These are phyloP conservation scores for Dendrocincla tyrannina DNA, from an alignment of 2,797 vertebrate species.

Conservation along the genomic window DNA sequence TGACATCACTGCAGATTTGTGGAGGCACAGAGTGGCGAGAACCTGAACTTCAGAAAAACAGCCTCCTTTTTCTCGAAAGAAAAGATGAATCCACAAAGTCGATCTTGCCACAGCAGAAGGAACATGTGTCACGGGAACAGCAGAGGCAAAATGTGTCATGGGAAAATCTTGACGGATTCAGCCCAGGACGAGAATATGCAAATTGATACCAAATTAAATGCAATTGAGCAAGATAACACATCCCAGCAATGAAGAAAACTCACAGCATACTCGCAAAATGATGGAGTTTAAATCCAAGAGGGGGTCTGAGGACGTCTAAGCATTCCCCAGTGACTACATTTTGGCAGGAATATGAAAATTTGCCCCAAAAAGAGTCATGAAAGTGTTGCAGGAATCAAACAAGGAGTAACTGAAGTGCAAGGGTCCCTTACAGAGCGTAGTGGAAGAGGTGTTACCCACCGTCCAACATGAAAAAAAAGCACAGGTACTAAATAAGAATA, in stretches of 20 bases:
- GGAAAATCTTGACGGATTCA: conserved; percentile 41
- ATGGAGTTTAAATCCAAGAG: not conserved
- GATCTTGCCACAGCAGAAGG: conserved; percentile 40
- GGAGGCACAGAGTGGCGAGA: not conserved
- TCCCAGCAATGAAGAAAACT: conserved; percentile 31
- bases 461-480: not conserved
- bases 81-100: not conserved
- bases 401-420: not conserved
- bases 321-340: not conserved
- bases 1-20: not conserved
- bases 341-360: not conserved
- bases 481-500: not conserved
- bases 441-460: not conserved
- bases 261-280: not conserved
- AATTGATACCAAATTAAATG: conserved; percentile 56
- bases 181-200: conserved; percentile 44
- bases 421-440: not conserved
- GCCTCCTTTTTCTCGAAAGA: not conserved
- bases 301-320: not conserved
- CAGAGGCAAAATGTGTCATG: conserved; percentile 55
- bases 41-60: not conserved
- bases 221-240: conserved; percentile 42
- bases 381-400: not conserved
- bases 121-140: conserved; percentile 45
- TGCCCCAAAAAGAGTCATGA: not conserved